Evolutionary conservation across 1,140 invertebrate species (phyloP).

Genomic region (Phortica variegata): DNA sequence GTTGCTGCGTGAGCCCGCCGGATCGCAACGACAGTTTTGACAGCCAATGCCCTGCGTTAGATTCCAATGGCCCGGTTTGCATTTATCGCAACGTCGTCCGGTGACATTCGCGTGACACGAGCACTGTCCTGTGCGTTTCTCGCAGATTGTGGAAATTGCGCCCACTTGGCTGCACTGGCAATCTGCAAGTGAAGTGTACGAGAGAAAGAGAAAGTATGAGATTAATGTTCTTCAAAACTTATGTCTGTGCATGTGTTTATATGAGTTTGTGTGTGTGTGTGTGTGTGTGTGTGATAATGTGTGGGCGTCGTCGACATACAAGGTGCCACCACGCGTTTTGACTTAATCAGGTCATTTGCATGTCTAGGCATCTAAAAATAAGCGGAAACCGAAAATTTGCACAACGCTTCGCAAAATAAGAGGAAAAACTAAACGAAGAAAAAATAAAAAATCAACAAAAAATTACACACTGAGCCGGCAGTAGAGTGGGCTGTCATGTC

Average conservation of each 20-base stretch:
- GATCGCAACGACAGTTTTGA: constrained; percentile 72
- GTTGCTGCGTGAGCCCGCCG: constrained; percentile 67
- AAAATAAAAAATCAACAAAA: neutral
- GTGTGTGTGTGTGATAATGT: too few species aligned
- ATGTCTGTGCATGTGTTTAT: too few species aligned
- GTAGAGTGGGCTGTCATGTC: constrained; percentile 20
- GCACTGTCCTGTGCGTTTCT: constrained; percentile 85
- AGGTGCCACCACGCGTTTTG: too few species aligned
- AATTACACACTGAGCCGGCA: neutral
- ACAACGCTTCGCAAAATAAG: neutral
- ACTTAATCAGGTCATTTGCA: too few species aligned
- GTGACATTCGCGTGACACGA: constrained; percentile 80
- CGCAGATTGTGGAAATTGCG: constrained; percentile 73
- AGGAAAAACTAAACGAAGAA: neutral
- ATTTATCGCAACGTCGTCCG: constrained; percentile 85
- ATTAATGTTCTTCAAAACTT: too few species aligned
- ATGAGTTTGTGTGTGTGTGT: too few species aligned
- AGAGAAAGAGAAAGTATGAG: constrained; percentile 19
- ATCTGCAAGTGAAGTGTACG: too few species aligned
- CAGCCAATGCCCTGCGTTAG: constrained; percentile 68
- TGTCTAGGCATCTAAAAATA: too few species aligned
- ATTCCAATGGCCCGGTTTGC: constrained; percentile 81
- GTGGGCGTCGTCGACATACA: too few species aligned
- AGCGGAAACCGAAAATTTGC: too few species aligned
- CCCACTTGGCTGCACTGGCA: constrained; percentile 78